phyloP scores from a whole-genome alignment of 2,888 invertebrate species.

The Buathra laborator region DNA sequence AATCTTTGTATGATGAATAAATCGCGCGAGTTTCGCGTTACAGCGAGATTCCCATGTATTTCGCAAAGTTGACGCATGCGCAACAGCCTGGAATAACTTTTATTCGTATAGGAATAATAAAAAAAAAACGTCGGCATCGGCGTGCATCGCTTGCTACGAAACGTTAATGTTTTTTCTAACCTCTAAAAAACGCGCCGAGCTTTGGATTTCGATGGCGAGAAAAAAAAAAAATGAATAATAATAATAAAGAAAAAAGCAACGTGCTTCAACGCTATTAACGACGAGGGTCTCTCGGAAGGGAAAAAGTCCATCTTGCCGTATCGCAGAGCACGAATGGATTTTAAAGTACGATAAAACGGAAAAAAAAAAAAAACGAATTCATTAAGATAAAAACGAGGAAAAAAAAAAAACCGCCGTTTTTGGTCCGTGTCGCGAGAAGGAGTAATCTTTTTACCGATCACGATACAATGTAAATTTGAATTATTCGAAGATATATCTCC shows the following conservation, averaged over 20 bases:
- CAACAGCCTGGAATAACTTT: not conserved
- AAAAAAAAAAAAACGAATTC: conserved; percentile 3
- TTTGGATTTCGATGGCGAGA: conserved; percentile 75
- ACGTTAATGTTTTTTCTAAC: conserved; percentile 67
- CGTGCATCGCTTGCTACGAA: conserved; percentile 68
- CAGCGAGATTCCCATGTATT: conserved; percentile 36
- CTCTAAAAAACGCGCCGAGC: conserved; percentile 70
- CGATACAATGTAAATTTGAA: conserved; percentile 82
- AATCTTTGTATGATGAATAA: conserved; percentile 23
- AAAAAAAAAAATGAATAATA: conserved; percentile 24
- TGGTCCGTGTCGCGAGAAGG: conserved; percentile 71
- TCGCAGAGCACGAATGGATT: conserved; percentile 34
- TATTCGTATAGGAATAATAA: conserved; percentile 38
- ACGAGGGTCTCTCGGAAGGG: conserved; percentile 23
- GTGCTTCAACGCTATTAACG: conserved; percentile 61
- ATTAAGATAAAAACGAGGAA: conserved; percentile 7
- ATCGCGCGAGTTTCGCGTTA: conserved; percentile 30
- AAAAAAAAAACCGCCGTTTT: conserved; percentile 64
- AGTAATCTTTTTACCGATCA: conserved; percentile 74
- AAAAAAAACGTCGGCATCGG: conserved; percentile 17
- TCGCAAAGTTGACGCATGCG: conserved; percentile 30
- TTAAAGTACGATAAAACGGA: not conserved
- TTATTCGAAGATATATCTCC: conserved; percentile 82
- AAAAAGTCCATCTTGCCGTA: conserved; percentile 28
- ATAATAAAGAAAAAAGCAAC: conserved; percentile 53